Evolutionary conservation across 2,113 vertebrate genomes (phyloP).

Genomic region (Aegotheles bennettii): DNA sequence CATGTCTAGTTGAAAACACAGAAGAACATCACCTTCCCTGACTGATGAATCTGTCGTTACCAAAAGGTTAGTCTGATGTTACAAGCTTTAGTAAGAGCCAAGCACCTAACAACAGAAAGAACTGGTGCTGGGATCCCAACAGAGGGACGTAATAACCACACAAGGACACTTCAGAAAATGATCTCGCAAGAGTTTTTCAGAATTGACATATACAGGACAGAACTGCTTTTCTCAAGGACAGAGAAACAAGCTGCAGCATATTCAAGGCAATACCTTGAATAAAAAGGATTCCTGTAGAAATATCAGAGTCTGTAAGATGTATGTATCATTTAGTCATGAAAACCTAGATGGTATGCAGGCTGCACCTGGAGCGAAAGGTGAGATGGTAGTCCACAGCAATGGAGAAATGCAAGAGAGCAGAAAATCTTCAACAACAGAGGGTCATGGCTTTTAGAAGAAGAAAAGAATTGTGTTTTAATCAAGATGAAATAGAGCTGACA

Average conservation of each 20-base stretch:
- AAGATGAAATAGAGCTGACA: not conserved
- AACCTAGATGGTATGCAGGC: not conserved
- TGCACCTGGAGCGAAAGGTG: not conserved
- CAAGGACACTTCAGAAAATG: not conserved
- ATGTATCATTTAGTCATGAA: not conserved
- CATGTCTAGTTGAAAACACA: not conserved
- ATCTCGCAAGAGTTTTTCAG: not conserved
- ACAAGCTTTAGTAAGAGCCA: not conserved
- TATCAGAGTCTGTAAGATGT: not conserved
- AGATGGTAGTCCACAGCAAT: not conserved
- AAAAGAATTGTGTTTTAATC: not conserved
- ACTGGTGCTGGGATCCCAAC: not conserved
- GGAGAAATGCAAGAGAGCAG: not conserved
- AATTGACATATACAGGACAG: not conserved
- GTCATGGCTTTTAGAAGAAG: not conserved
- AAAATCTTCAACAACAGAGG: not conserved
- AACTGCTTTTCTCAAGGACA: not conserved
- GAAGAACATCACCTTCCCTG: not conserved
- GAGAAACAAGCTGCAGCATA: not conserved
- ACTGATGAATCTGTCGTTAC: not conserved
- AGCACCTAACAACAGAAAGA: not conserved
- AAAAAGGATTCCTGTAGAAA: not conserved
- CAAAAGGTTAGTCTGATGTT: not conserved
- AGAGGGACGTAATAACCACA: not conserved
- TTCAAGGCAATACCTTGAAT: not conserved